Evolutionary conservation across 1,140 invertebrate species (phyloP).

Genomic region (Papilio dardanus): DNA sequence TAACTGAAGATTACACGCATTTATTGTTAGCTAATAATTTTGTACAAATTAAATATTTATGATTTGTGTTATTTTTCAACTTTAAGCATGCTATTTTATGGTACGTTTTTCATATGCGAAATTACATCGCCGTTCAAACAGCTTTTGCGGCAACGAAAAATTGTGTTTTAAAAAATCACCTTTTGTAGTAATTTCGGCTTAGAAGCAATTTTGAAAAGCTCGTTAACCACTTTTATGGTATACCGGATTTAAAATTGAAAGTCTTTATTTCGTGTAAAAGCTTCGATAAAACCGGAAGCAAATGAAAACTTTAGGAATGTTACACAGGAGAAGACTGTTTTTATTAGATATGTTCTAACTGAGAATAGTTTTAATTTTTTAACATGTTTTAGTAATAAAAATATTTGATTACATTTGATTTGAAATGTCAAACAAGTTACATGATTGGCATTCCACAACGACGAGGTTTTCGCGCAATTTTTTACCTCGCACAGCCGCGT

Average conservation of each 20-base stretch:
- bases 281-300: neutral
- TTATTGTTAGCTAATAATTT: too few relatives aligned
- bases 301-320: slow-evolving; percentile 14
- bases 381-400: neutral
- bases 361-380: neutral
- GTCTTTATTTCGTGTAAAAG: slow-evolving; percentile 4
- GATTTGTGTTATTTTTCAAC: too few relatives aligned
- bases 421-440: too few relatives aligned
- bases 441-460: too few relatives aligned
- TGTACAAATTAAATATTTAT: too few relatives aligned
- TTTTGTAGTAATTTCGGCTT: neutral
- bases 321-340: neutral
- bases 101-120: neutral
- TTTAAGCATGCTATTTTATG: too few relatives aligned
- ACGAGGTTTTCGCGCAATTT: too few relatives aligned
- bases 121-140: neutral
- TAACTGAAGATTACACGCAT: too few relatives aligned
- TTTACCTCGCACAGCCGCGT: too few relatives aligned
- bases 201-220: slow-evolving; percentile 12
- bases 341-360: neutral
- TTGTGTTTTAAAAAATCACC: neutral
- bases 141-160: neutral
- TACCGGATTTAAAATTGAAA: slow-evolving; percentile 12
- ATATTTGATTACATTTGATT: too few relatives aligned
- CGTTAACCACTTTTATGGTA: slow-evolving; percentile 7